Evolutionary conservation across 2,888 invertebrate species (phyloP).

Genomic region (Sialis fuliginosa): DNA sequence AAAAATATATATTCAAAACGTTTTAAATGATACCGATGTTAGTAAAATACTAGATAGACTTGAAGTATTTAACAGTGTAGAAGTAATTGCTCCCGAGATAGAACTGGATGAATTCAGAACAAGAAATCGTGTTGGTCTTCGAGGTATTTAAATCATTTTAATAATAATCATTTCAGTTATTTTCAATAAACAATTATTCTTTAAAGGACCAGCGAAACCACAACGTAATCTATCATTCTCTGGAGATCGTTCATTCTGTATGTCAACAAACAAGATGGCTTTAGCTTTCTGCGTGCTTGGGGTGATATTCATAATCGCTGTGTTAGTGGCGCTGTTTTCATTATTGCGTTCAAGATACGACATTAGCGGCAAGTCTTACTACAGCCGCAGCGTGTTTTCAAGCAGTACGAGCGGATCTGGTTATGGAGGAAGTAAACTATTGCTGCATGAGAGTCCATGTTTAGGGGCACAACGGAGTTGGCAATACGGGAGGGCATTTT

Average conservation of each 20-base stretch:
- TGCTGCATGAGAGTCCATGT: slow-evolving; percentile 41
- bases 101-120: slow-evolving; percentile 43
- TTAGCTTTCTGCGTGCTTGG: slow-evolving; percentile 55
- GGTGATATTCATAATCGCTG: slow-evolving; percentile 50
- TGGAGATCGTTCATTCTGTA: slow-evolving; percentile 46
- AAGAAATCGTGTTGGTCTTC: slow-evolving; percentile 3
- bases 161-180: too few species aligned
- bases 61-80: slow-evolving; percentile 65
- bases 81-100: slow-evolving; percentile 61
- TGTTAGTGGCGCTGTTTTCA: slow-evolving; percentile 49
- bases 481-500: too few species aligned
- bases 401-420: slow-evolving; percentile 39
- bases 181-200: not conserved
- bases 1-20: slow-evolving; percentile 21
- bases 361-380: slow-evolving; percentile 34
- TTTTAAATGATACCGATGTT: slow-evolving; percentile 27
- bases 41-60: slow-evolving; percentile 43
- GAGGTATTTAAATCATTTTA: too few species aligned
- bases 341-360: slow-evolving; percentile 40
- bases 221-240: slow-evolving; percentile 16
- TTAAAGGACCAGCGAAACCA: not conserved
- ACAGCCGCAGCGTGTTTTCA: slow-evolving; percentile 42
- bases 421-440: slow-evolving; percentile 37
- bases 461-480: slow-evolving; percentile 20
- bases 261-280: slow-evolving; percentile 61